phyloP scores from a whole-genome alignment of 2,113 vertebrate genomes.

The Lepisosteus oculatus region DNA sequence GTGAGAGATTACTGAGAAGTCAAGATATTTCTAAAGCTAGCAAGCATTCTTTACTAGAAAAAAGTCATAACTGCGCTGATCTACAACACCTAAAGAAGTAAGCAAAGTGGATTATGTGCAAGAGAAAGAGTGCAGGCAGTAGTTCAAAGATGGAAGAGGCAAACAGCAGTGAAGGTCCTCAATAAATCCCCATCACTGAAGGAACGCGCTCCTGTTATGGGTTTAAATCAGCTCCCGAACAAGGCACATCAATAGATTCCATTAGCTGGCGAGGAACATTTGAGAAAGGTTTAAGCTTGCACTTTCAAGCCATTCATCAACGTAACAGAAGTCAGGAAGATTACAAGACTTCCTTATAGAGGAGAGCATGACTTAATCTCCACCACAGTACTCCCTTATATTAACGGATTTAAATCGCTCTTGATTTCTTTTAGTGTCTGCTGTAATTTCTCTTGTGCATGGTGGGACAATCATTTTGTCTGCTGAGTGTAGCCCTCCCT shows the following conservation, averaged over 20 bases:
- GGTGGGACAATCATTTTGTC: background rate
- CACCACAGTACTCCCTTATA: constrained; percentile 5
- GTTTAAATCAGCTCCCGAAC: constrained; percentile 21
- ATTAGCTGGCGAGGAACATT: constrained; percentile 19
- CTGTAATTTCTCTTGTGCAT: background rate
- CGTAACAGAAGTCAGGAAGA: constrained; percentile 11
- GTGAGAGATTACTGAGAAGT: background rate
- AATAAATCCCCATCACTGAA: background rate
- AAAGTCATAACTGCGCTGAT: constrained; percentile 9
- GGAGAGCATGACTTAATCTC: background rate
- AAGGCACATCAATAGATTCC: constrained; percentile 26
- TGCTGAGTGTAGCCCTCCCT: background rate
- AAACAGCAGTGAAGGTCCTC: background rate
- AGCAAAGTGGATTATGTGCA: background rate
- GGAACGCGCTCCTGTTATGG: background rate
- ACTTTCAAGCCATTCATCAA: constrained; percentile 26
- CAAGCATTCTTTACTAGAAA: constrained; percentile 2
- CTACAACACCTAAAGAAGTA: background rate
- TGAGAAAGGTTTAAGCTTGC: constrained; percentile 26
- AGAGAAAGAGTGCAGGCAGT: constrained; percentile 13
- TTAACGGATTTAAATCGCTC: constrained; percentile 1
- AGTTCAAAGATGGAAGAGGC: constrained; percentile 9
- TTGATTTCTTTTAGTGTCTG: background rate
- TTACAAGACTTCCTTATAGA: constrained; percentile 9
- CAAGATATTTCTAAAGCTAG: constrained; percentile 7